Conservation (phyloP, 2,797 vertebrate species). For the Microctenopoma steveboyesi region DNA sequence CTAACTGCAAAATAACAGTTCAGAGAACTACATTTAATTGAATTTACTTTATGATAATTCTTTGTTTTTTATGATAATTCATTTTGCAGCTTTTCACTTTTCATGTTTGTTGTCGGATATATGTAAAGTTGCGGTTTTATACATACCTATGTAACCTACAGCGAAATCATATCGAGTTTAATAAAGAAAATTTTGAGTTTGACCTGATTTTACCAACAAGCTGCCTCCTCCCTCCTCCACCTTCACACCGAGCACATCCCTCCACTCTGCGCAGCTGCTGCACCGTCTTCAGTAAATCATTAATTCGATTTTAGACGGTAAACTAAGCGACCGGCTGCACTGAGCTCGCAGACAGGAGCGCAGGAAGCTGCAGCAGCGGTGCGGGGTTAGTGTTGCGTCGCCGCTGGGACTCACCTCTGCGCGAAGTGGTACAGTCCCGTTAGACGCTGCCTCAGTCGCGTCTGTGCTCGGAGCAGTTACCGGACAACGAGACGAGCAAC, state of each 20-base stretch:
- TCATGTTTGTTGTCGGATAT: no score
- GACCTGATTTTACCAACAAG: slow-evolving; percentile 31
- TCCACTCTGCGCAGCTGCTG: neutral
- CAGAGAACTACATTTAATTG: no score
- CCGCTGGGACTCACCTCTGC: slow-evolving; percentile 42
- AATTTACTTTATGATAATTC: no score
- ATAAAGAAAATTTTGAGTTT: slow-evolving; percentile 3
- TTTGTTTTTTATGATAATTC: no score
- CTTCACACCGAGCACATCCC: slow-evolving; percentile 15
- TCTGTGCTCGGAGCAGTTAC: slow-evolving; percentile 23
- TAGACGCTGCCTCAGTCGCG: slow-evolving; percentile 45
- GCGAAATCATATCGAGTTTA: slow-evolving; percentile 16
- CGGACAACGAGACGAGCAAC: slow-evolving; percentile 62
- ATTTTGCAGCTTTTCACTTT: no score
- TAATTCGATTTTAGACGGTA: neutral
- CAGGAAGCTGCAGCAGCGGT: neutral
- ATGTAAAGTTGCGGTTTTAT: neutral
- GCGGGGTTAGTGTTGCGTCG: no score
- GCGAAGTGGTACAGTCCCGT: slow-evolving; percentile 80
- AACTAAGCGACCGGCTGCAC: neutral
- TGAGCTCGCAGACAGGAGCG: fast-evolving
- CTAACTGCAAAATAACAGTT: no score
- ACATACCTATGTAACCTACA: neutral
- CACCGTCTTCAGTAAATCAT: neutral
- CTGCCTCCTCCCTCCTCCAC: neutral